A percentile compares a stretch with the other conserved stretches of the same genome.
These are phyloP conservation scores for Scaptomyza tumidula DNA, from an alignment of 2,888 invertebrate genomes.

Conservation along the genomic window DNA sequence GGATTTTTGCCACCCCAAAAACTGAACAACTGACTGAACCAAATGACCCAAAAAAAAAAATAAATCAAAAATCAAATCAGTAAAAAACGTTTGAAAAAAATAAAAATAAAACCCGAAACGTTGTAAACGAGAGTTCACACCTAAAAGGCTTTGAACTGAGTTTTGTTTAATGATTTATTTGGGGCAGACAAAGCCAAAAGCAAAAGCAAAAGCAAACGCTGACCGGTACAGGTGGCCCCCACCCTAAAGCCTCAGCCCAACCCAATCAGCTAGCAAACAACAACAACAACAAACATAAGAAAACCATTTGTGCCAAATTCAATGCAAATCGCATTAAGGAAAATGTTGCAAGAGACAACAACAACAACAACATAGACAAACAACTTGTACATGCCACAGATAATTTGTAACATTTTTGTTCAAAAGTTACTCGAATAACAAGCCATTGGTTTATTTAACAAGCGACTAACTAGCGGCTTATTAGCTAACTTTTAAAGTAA, in stretches of 20 bases:
- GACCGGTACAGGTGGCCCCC: constrained; percentile 55
- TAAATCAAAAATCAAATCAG: constrained; percentile 18
- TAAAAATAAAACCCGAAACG: constrained; percentile 36
- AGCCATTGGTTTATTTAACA: background rate
- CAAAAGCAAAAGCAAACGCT: constrained; percentile 36
- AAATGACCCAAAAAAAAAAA: constrained; percentile 44
- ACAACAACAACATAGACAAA: constrained; percentile 14
- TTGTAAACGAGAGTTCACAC: constrained; percentile 58
- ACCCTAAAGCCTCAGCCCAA: constrained; percentile 17
- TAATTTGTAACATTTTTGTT: constrained; percentile 63
- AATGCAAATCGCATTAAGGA: constrained; percentile 78
- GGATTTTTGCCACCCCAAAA: constrained; percentile 27
- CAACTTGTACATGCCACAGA: constrained; percentile 49
- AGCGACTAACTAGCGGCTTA: constrained; percentile 3
- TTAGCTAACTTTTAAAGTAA: background rate
- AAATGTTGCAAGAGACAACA: constrained; percentile 63
- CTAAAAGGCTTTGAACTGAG: constrained; percentile 56
- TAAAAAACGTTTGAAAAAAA: constrained; percentile 17
- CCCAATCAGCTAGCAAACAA: constrained; percentile 25
- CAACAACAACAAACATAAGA: constrained; percentile 20
- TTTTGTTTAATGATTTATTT: constrained; percentile 60
- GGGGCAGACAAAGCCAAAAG: constrained; percentile 54
- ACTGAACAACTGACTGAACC: constrained; percentile 27
- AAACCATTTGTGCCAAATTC: constrained; percentile 67
- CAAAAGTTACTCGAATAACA: constrained; percentile 4